Base-by-base conservation (phyloP, 2,888 invertebrate genomes). In the Amiota communis region DNA sequence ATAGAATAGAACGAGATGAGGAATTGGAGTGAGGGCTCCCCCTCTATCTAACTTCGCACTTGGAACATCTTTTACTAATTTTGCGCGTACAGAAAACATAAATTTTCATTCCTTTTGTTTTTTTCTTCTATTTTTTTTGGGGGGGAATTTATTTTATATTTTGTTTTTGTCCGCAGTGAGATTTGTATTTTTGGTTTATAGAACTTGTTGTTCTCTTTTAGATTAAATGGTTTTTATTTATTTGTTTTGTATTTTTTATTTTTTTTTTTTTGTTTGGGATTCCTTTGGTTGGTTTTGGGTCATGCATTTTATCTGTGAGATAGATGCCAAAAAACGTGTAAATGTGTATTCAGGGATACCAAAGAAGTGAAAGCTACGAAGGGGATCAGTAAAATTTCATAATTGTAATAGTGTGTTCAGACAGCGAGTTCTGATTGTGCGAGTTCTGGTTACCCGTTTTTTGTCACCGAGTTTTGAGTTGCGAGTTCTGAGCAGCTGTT, bases 81-180 rank as follows among this genome's bases (percentile, higher is more conserved):
- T 68, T 59, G 72, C 68, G 72, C 72, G 72, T 72, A 48, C 68
- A 12, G 36, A 72, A 72, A 59, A 68, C 72, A 72, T 72, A 67
- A 72, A 72, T 72, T 72, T 72, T 68, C 49, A 61, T 59, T 56
- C 47, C 51, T 67, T 51, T 53, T 68, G 20, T 68, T 36, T 36
- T 36, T 6, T 36, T 36, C 6, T 36, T 36, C 6, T 63, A n/a
- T 51, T 51, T 51, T n/a, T 59, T 59, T 53, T 59, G 59, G 36
- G 23, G 23, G 23, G 4, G 59, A 59, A 15, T 53, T 53, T 53
- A 15, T 53, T 72, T 65, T 72, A 57, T 15, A 23, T 51, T 51
- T n/a, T 59, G 17, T 59, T 59, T 59, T 53, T 59, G 59, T 59
- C 17, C 17, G 36, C 48, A 17, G 12, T 10, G 49, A 51, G 67